These are phyloP conservation scores for Hyppa rectilinea DNA, from an alignment of 2,888 invertebrate genomes.

Conservation along the genomic window DNA sequence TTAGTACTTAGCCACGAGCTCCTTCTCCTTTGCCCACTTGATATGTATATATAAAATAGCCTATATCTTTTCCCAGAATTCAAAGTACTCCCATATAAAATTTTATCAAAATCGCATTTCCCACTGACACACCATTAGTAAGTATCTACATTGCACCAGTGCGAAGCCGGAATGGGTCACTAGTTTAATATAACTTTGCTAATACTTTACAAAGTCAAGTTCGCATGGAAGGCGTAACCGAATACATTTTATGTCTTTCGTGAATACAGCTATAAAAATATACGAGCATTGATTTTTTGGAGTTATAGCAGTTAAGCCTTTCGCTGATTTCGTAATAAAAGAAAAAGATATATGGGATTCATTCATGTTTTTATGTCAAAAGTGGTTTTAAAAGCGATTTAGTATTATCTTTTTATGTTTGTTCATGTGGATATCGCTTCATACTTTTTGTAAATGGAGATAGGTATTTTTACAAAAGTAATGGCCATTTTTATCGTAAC, in stretches of 20 bases:
- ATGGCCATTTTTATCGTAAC: constrained; percentile 12
- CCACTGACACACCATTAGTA: too few relatives aligned
- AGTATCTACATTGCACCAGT: too few relatives aligned
- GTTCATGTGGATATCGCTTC: constrained; percentile 14
- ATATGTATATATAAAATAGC: too few relatives aligned
- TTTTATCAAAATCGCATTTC: too few relatives aligned
- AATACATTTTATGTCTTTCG: constrained; percentile 22
- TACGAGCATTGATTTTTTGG: constrained; percentile 32
- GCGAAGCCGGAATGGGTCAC: too few relatives aligned
- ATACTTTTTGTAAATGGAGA: constrained; percentile 4
- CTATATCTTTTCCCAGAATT: too few relatives aligned
- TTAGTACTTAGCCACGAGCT: too few relatives aligned
- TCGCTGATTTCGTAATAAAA: constrained; percentile 41
- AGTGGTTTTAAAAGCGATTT: constrained; percentile 39
- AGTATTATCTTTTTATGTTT: constrained; percentile 7
- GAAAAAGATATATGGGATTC: constrained; percentile 39
- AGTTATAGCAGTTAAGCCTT: constrained; percentile 25
- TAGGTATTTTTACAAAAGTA: not conserved
- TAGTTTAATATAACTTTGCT: constrained; percentile 18
- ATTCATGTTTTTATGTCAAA: constrained; percentile 41
- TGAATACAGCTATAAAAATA: constrained; percentile 29
- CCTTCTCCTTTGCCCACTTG: too few relatives aligned
- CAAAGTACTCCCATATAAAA: too few relatives aligned
- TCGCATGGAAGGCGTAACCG: constrained; percentile 1
- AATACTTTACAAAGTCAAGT: constrained; percentile 16